Conservation (phyloP, 1,140 invertebrate species). For the Lasaia peninsularis region DNA sequence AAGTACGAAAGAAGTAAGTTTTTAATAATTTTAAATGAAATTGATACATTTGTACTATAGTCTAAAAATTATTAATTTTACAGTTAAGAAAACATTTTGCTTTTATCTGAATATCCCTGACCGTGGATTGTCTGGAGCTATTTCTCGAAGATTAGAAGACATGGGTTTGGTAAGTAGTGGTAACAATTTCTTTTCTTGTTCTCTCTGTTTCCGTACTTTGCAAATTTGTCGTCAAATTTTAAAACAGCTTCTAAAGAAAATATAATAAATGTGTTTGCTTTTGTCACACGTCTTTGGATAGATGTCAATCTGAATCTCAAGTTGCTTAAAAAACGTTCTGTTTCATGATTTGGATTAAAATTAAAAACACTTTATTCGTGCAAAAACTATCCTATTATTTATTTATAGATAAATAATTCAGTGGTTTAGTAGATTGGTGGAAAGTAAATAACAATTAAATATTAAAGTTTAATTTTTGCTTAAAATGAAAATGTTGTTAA, state of each 20-base stretch:
- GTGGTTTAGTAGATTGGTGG: too few relatives aligned
- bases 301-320: conserved; percentile 32
- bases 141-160: conserved; percentile 82
- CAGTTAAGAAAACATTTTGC: conserved; percentile 77
- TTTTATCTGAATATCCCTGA: conserved; percentile 86
- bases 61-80: conserved; percentile 27
- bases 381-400: not conserved
- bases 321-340: conserved; percentile 43
- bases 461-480: not conserved
- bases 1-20: conserved; percentile 42
- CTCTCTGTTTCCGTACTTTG: not conserved
- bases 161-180: conserved; percentile 81
- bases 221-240: too few relatives aligned
- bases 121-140: conserved; percentile 77
- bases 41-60: conserved; percentile 5
- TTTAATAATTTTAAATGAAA: conserved; percentile 28
- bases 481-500: conserved; percentile 18
- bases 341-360: conserved; percentile 20
- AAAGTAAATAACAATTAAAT: too few relatives aligned
- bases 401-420: too few relatives aligned
- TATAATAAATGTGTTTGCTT: not conserved
- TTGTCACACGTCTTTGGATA: conserved; percentile 4
- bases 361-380: not conserved
- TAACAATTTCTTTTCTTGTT: not conserved
- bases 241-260: not conserved